Conservation (phyloP, 2,888 invertebrate species). For the Aleiodes alternator region DNA sequence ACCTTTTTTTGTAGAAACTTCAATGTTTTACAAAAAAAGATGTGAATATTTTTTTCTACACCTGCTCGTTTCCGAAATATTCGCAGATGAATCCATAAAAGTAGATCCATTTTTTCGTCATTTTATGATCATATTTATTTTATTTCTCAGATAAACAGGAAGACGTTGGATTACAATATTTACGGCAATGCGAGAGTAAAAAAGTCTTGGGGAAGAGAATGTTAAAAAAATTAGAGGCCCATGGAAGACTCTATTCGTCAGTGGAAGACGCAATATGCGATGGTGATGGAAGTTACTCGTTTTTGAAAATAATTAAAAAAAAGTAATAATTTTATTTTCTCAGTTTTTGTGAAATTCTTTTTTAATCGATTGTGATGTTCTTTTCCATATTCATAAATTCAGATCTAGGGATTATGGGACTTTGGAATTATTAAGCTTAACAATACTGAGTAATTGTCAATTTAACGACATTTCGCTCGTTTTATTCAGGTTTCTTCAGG, state of each 20-base stretch:
- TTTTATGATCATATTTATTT: constrained; percentile 46
- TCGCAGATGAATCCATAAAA: no score
- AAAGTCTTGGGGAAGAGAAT: constrained; percentile 78
- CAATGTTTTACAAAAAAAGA: not conserved
- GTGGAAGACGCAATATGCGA: constrained; percentile 79
- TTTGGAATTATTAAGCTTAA: no score
- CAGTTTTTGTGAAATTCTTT: not conserved
- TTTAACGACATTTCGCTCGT: no score
- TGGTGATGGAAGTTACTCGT: constrained; percentile 82
- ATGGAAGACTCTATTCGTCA: constrained; percentile 79
- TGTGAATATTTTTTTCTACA: not conserved
- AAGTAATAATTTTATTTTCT: constrained; percentile 75
- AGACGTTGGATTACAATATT: constrained; percentile 77
- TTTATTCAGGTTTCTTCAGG: no score
- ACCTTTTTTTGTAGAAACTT: no score
- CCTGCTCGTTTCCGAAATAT: no score
- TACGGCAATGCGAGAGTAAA: constrained; percentile 82
- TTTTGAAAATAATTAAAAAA: constrained; percentile 77
- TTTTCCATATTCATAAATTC: no score
- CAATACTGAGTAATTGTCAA: no score
- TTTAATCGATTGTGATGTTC: no score
- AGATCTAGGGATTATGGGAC: no score
- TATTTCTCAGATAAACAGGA: constrained; percentile 18
- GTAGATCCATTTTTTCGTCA: no score
- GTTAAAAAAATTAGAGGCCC: constrained; percentile 77